Evolutionary conservation across 1,140 invertebrate genomes (phyloP).

Genomic region (Pseudomyrmex dendroicus): DNA sequence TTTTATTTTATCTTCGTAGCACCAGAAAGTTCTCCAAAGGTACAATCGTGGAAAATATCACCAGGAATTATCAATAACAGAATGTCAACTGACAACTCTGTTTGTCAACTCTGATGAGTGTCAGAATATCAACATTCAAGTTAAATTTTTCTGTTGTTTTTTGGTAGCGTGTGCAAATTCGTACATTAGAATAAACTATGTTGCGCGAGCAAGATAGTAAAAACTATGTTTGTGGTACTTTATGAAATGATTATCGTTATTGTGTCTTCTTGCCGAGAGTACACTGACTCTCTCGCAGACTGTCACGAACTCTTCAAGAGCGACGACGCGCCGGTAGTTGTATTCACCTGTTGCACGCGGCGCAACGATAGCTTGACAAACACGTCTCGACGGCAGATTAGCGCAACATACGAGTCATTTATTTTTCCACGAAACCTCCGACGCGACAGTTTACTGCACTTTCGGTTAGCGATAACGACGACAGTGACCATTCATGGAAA

Average conservation of each 20-base stretch:
- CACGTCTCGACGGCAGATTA: slow-evolving; percentile 57
- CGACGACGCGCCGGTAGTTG: slow-evolving; percentile 29
- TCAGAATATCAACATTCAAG: background rate
- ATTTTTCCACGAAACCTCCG: slow-evolving; percentile 46
- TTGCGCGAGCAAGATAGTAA: background rate
- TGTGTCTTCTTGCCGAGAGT: background rate
- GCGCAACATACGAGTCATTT: slow-evolving; percentile 45
- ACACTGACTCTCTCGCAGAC: too few relatives aligned
- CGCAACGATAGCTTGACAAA: slow-evolving; percentile 26
- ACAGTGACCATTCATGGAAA: slow-evolving; percentile 24
- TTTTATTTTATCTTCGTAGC: too few relatives aligned
- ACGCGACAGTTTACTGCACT: slow-evolving; percentile 39
- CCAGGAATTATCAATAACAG: too few relatives aligned
- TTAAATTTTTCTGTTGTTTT: background rate
- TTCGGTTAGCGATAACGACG: slow-evolving; percentile 56
- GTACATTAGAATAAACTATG: background rate
- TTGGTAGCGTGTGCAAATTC: background rate
- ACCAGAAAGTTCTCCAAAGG: too few relatives aligned
- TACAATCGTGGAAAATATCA: too few relatives aligned
- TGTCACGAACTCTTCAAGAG: slow-evolving; percentile 26
- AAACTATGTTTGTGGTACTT: slow-evolving; percentile 20
- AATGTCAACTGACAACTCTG: too few relatives aligned
- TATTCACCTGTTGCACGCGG: slow-evolving; percentile 28
- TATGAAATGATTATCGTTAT: slow-evolving; percentile 54
- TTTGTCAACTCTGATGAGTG: too few relatives aligned